These are phyloP conservation scores for Gambelia wislizenii DNA, from an alignment of 2,797 vertebrate species.

Conservation along the genomic window DNA sequence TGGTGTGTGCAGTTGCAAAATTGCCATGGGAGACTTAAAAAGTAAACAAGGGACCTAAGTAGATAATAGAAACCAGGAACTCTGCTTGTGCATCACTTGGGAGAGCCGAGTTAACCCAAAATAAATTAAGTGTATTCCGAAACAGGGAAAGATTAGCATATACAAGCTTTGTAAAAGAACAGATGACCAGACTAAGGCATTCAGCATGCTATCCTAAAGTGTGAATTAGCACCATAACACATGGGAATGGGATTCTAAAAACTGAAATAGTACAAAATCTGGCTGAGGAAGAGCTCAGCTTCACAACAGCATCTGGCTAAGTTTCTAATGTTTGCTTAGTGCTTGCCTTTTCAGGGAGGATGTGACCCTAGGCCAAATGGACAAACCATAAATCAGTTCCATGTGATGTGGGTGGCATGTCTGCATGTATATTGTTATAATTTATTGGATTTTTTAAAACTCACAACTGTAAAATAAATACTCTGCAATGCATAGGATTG, in stretches of 20 bases:
- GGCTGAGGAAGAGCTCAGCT: background rate
- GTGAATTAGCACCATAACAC: background rate
- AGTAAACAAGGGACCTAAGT: slow-evolving; percentile 9
- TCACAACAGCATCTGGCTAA: background rate
- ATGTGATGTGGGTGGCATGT: background rate
- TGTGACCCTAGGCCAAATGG: background rate
- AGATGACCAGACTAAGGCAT: slow-evolving; percentile 17
- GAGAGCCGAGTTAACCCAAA: slow-evolving; percentile 21
- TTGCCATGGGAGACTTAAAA: slow-evolving; percentile 12
- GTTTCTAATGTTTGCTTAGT: background rate
- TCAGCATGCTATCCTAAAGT: slow-evolving; percentile 20
- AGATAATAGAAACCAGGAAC: slow-evolving; percentile 22
- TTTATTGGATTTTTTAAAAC: background rate
- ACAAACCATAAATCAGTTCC: background rate
- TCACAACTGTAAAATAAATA: background rate
- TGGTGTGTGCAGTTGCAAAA: slow-evolving; percentile 24
- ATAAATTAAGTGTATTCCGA: slow-evolving; percentile 25
- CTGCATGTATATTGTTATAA: background rate
- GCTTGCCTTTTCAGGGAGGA: background rate
- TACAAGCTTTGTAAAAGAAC: slow-evolving; percentile 15
- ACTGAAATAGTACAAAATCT: background rate
- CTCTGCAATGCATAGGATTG: background rate
- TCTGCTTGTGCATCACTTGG: background rate
- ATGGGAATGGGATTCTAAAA: background rate
- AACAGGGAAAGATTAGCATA: slow-evolving; percentile 29